Evolutionary conservation across 2,888 invertebrate genomes (phyloP).

Genomic region (Drosophila bunnanda): DNA sequence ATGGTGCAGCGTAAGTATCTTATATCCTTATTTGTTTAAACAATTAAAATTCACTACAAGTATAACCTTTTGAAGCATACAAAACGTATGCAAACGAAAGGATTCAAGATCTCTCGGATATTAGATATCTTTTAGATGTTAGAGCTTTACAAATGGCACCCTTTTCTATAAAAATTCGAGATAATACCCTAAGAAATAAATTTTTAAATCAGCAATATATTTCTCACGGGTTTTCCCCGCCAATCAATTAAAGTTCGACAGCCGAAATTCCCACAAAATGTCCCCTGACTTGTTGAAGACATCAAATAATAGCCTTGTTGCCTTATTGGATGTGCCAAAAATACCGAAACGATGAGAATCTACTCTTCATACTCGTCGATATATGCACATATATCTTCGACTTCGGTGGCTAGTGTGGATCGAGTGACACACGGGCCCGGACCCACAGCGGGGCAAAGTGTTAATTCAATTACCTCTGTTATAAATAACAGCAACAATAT

Average conservation of each 20-base stretch:
- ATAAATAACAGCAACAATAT: slow-evolving; percentile 77
- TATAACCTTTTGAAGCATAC: too few species aligned
- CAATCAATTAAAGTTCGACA: background rate
- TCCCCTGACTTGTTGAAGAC: background rate
- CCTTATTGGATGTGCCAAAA: slow-evolving; percentile 13
- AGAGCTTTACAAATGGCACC: background rate
- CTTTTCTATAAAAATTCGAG: background rate
- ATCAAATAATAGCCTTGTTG: slow-evolving; percentile 6
- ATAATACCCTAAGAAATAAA: too few species aligned
- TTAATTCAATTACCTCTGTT: slow-evolving; percentile 76
- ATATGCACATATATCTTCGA: slow-evolving; percentile 3
- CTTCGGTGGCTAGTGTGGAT: slow-evolving; percentile 28
- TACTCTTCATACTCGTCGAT: slow-evolving; percentile 1
- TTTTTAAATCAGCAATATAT: background rate
- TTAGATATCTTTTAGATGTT: too few species aligned
- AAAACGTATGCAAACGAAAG: background rate
- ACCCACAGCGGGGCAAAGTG: slow-evolving; percentile 46
- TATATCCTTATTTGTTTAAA: background rate
- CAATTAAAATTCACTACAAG: too few species aligned
- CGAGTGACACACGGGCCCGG: slow-evolving; percentile 63
- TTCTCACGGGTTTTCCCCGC: background rate
- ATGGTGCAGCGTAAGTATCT: slow-evolving; percentile 95
- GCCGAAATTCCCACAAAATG: background rate
- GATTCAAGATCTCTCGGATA: background rate
- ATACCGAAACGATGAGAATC: slow-evolving; percentile 16